phyloP scores from a whole-genome alignment of 2,888 invertebrate species.

The Dynastes grantii region DNA sequence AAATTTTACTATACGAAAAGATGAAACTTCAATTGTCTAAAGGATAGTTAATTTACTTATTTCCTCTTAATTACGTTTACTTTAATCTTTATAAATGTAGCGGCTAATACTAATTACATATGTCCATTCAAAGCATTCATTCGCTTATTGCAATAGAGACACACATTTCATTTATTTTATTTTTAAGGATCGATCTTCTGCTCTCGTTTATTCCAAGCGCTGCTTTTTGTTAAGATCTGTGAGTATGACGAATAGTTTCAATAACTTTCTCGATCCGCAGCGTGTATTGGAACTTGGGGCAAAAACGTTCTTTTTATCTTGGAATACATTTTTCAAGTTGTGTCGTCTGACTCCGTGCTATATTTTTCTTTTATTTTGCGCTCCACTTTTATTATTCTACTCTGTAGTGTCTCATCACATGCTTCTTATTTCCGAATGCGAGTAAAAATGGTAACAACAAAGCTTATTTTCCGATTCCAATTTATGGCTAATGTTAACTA shows the following conservation, averaged over 20 bases:
- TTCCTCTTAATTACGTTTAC: no score
- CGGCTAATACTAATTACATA: no score
- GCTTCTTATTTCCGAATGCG: constrained; percentile 3
- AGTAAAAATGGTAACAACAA: background rate
- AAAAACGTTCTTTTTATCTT: constrained; percentile 62
- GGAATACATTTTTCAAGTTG: constrained; percentile 64
- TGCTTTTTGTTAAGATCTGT: constrained; percentile 61
- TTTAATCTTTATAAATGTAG: no score
- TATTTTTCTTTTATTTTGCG: constrained; percentile 26
- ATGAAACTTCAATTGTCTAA: no score
- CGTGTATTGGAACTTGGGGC: constrained; percentile 63
- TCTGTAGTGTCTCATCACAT: constrained; percentile 15
- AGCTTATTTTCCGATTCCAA: background rate
- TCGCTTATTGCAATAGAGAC: background rate
- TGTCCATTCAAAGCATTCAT: no score
- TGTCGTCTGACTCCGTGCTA: constrained; percentile 61
- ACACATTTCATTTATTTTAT: constrained; percentile 6
- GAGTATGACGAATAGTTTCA: constrained; percentile 67
- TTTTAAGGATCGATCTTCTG: constrained; percentile 62
- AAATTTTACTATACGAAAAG: no score
- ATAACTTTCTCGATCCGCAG: constrained; percentile 64
- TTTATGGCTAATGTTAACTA: background rate
- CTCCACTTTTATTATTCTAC: constrained; percentile 1
- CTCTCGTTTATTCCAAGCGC: constrained; percentile 60
- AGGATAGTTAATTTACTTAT: no score